These are phyloP conservation scores for Orthonyx spaldingii DNA, from an alignment of 2,113 vertebrate genomes.

Conservation along the genomic window DNA sequence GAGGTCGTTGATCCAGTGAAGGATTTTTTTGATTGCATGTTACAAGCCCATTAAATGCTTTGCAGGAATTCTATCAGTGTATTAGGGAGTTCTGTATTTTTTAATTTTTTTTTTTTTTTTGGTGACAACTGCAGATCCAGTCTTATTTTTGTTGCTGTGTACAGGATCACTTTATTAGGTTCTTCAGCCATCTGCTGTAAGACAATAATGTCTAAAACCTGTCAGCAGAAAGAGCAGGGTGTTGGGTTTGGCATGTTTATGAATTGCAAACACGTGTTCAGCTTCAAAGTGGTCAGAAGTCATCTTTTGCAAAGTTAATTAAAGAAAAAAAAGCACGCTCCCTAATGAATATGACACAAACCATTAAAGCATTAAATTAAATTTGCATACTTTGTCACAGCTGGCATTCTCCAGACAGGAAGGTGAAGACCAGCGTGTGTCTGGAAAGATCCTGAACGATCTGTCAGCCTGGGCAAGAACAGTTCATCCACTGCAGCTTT, in stretches of 20 bases:
- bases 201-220: background rate
- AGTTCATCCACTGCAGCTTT: background rate
- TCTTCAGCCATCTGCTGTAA: constrained; percentile 53
- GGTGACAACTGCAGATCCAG: background rate
- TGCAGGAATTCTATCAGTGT: background rate
- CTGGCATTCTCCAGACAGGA: background rate
- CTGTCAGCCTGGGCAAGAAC: background rate
- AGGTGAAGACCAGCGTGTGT: background rate
- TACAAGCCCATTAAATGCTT: background rate
- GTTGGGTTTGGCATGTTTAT: background rate
- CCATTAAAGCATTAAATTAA: constrained; percentile 60
- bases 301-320: constrained; percentile 35
- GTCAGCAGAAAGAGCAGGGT: constrained; percentile 37
- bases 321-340: background rate
- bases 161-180: constrained; percentile 49
- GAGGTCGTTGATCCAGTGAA: background rate
- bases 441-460: background rate
- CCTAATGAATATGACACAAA: constrained; percentile 1
- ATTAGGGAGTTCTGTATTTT: background rate
- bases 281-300: background rate
- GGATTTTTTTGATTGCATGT: background rate
- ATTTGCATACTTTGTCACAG: constrained; percentile 35
- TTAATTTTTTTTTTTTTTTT: background rate
- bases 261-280: background rate
- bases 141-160: constrained; percentile 51